Evolutionary conservation across 1,140 invertebrate genomes (phyloP).

Genomic region (Uloborus diversus): DNA sequence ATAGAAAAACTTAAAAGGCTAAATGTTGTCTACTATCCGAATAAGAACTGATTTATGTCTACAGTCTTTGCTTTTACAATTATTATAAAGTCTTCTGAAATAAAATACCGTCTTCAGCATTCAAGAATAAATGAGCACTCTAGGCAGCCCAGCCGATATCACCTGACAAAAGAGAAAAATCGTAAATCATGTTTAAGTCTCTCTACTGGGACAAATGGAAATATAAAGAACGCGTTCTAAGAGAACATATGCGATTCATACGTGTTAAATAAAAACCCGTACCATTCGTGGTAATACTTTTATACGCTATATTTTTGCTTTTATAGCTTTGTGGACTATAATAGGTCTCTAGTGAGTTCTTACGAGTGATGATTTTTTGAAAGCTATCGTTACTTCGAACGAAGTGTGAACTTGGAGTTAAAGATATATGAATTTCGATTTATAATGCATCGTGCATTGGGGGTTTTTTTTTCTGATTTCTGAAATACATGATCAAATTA

Average conservation of each 20-base stretch:
- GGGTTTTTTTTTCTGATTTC: no score
- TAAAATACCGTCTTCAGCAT: no score
- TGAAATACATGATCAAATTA: no score
- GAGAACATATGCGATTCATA: slow-evolving; percentile 31
- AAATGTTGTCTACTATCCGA: no score
- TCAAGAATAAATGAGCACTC: background rate
- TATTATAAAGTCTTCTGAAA: no score
- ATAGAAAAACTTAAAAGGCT: no score
- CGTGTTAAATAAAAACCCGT: slow-evolving; percentile 48
- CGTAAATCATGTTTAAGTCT: slow-evolving; percentile 43
- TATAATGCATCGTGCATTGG: no score
- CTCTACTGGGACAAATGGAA: slow-evolving; percentile 16
- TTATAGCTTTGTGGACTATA: background rate
- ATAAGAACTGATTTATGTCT: no score
- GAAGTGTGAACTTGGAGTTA: no score
- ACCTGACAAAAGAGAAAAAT: background rate
- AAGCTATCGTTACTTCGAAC: background rate
- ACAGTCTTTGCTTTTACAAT: no score
- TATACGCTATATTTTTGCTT: slow-evolving; percentile 30
- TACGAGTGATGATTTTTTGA: background rate
- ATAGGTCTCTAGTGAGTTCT: slow-evolving; percentile 23
- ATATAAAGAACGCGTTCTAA: slow-evolving; percentile 4
- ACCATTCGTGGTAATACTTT: slow-evolving; percentile 8
- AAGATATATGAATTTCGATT: no score
- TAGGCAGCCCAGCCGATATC: background rate